Percentiles rank a stretch among this genome's conserved stretches.
These are phyloP conservation scores for Chaenocephalus aceratus DNA, from an alignment of 2,113 vertebrate species.

Conservation along the genomic window DNA sequence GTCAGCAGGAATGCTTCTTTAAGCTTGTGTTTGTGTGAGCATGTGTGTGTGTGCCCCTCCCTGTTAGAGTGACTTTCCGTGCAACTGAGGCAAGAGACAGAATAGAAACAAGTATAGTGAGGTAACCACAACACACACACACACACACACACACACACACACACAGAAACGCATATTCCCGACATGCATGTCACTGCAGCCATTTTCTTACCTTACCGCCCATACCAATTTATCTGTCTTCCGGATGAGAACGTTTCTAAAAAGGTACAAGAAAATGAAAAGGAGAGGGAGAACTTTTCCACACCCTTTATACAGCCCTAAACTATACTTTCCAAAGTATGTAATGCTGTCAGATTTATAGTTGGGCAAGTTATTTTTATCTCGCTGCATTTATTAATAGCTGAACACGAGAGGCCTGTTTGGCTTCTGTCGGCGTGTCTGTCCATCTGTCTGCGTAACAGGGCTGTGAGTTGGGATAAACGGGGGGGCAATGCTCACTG, in stretches of 20 bases:
- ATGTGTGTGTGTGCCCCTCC: constrained; percentile 49
- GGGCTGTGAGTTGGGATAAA: constrained; percentile 4
- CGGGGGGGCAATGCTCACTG: not conserved
- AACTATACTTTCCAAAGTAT: constrained; percentile 28
- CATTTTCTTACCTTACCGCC: constrained; percentile 5
- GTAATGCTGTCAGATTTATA: constrained; percentile 41
- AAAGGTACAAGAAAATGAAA: too few species aligned
- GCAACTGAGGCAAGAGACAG: constrained; percentile 25
- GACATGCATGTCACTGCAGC: constrained; percentile 7
- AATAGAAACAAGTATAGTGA: constrained; percentile 46
- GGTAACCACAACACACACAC: constrained; percentile 41
- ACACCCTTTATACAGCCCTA: not conserved
- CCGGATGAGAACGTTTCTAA: not conserved
- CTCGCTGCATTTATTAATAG: constrained; percentile 68
- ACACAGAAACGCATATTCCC: not conserved
- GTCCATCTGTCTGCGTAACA: constrained; percentile 25
- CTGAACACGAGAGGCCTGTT: constrained; percentile 68
- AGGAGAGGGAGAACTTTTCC: constrained; percentile 12
- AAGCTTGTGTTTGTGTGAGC: constrained; percentile 24
- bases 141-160: not conserved
- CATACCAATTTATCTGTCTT: constrained; percentile 6
- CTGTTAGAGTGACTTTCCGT: constrained; percentile 62
- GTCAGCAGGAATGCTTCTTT: constrained; percentile 37
- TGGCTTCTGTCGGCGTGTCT: constrained; percentile 18
- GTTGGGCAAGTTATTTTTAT: constrained; percentile 61